These are phyloP conservation scores for Lutraria rhynchaena DNA, from an alignment of 1,140 invertebrate species.

Conservation along the genomic window DNA sequence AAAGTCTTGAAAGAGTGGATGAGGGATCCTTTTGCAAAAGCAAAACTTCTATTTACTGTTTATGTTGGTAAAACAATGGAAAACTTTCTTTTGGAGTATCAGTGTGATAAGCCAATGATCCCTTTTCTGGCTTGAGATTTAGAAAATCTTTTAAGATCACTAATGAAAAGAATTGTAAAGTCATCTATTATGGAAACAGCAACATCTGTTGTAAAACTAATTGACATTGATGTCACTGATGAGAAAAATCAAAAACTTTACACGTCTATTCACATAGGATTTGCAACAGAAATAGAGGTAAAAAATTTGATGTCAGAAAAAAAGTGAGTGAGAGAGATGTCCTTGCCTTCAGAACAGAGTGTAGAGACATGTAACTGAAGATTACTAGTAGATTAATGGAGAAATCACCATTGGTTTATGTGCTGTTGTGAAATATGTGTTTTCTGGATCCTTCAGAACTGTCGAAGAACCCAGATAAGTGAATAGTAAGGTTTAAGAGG, in stretches of 20 bases:
- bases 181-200: background rate
- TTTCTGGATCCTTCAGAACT: slow-evolving; percentile 49
- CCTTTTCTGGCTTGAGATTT: slow-evolving; percentile 51
- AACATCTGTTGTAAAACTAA: slow-evolving; percentile 14
- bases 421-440: slow-evolving; percentile 41
- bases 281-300: slow-evolving; percentile 41
- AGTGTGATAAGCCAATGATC: slow-evolving; percentile 59
- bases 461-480: slow-evolving; percentile 12
- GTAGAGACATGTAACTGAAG: slow-evolving; percentile 16
- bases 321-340: slow-evolving; percentile 38
- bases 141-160: background rate
- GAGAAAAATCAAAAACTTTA: slow-evolving; percentile 10
- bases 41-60: slow-evolving; percentile 33
- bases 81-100: slow-evolving; percentile 37
- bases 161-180: slow-evolving; percentile 50
- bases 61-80: slow-evolving; percentile 30
- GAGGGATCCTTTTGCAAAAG: slow-evolving; percentile 19
- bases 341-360: slow-evolving; percentile 43
- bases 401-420: slow-evolving; percentile 39
- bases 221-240: slow-evolving; percentile 29
- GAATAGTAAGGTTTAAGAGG: slow-evolving; percentile 36
- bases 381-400: slow-evolving; percentile 20
- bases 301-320: slow-evolving; percentile 14
- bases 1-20: slow-evolving; percentile 17
- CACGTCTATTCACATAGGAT: slow-evolving; percentile 38